Evolutionary conservation across 30 jellyfish, hydroid and myxozoan genomes (phyloP).

Genomic region (Morbakka virulenta): DNA sequence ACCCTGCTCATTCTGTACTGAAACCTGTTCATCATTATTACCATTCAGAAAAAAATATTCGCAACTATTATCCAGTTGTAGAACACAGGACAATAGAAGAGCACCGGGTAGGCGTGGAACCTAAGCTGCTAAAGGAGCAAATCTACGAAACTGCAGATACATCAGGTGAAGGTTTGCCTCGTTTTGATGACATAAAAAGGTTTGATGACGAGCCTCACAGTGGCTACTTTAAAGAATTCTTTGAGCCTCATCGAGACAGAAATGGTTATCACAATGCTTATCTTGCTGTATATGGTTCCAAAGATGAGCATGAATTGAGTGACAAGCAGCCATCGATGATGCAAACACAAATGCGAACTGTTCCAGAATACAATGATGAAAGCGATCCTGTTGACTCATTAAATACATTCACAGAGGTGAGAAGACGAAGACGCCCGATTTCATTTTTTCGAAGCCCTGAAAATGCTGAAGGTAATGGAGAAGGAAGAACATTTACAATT

Average conservation of each 20-base stretch:
- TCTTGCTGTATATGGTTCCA: neutral
- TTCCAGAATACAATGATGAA: neutral
- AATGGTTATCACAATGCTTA: neutral
- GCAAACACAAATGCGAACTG: neutral
- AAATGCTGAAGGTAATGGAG: neutral
- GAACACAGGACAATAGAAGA: neutral
- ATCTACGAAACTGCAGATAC: neutral
- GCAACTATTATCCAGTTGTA: neutral
- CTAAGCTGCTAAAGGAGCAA: neutral
- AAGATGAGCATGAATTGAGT: neutral
- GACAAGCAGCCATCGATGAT: too few relatives aligned
- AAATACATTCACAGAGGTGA: neutral
- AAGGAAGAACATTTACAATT: neutral
- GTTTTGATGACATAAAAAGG: neutral
- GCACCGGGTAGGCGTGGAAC: neutral
- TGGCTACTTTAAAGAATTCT: too few relatives aligned
- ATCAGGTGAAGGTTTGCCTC: neutral
- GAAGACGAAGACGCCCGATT: neutral
- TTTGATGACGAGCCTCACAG: neutral
- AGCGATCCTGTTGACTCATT: neutral
- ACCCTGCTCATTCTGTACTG: slow-evolving; percentile 84
- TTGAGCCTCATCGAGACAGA: neutral
- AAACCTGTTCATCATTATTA: slow-evolving; percentile 48
- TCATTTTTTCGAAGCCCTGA: neutral
- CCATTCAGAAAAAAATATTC: neutral